Base-by-base conservation (phyloP, 1,140 invertebrate species). In the Macrobrachium rosenbergii region DNA sequence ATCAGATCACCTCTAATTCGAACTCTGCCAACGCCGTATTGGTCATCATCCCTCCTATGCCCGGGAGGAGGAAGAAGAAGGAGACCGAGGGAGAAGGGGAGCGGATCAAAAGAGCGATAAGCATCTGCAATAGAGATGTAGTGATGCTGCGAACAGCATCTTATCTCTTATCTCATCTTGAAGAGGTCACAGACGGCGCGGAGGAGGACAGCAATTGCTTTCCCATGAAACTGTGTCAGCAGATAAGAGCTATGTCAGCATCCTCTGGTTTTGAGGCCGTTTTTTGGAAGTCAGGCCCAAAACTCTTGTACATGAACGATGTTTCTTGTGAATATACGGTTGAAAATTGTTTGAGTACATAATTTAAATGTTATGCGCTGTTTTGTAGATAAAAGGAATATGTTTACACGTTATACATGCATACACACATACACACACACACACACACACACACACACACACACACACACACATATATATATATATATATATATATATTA, bases 1-100 rank as follows among this genome's bases (percentile, higher is more conserved):
- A 89, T 60, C 82, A 87, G 37, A 73, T 89, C 21, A 59, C 82
- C 76, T 62, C 45, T 21, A 89, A 89, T 73, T 87, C 83, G 21
- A 84, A 88, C 19, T 88, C 78, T 37, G 82, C 73, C 45, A 89
- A 89, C 78, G 19, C 59, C 16, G 77, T 89, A 14, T 5, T 82
- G 21, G 88, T 84, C 59, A 84, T 87, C 62, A 88, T 89, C 10
- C 63, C 79, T 17, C 79, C 80, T 3, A 52, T 52, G 28, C 28
- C 28, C 3, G 28, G 28, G 3, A 37, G 28, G 52, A 52, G 7
- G 52, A 52, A 52, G 52, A 52, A 52, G 52, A 52, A 52, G 52
- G 7, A 52, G 12, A 2, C 21, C 43, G 14, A n/a, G 37, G n/a
- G 82, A 7, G 52, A 87, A 6, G 62, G 79, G 37, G 21, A 59